Evolutionary conservation across 1,140 invertebrate species (phyloP).

Genomic region (Maconellicoccus hirsutus): DNA sequence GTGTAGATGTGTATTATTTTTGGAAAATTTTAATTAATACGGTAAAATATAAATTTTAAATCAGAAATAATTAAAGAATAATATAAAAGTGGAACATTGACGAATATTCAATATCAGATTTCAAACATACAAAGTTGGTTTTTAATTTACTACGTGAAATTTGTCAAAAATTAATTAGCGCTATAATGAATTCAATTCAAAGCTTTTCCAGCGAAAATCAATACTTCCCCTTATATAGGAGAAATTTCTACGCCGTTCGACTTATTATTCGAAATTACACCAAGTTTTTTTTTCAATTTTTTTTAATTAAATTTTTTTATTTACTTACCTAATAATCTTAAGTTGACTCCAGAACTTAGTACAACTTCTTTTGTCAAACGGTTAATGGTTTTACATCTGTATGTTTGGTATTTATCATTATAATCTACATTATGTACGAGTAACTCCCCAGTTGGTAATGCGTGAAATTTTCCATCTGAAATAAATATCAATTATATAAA

Average conservation of each 20-base stretch:
- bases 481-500: slow-evolving; percentile 27
- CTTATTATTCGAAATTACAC: background rate
- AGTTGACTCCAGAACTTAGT: slow-evolving; percentile 54
- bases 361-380: slow-evolving; percentile 60
- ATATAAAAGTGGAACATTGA: too few relatives aligned
- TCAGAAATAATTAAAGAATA: too few relatives aligned
- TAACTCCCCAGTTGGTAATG: slow-evolving; percentile 65
- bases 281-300: background rate
- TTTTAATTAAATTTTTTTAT: background rate
- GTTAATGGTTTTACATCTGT: slow-evolving; percentile 66
- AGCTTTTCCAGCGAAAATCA: too few relatives aligned
- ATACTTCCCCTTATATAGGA: too few relatives aligned
- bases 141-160: too few relatives aligned
- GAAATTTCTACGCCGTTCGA: background rate
- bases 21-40: too few relatives aligned
- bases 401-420: slow-evolving; percentile 59
- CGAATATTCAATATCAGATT: too few relatives aligned
- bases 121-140: too few relatives aligned
- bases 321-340: slow-evolving; percentile 55
- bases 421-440: slow-evolving; percentile 62
- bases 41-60: too few relatives aligned
- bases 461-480: slow-evolving; percentile 65
- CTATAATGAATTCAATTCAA: too few relatives aligned
- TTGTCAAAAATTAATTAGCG: too few relatives aligned
- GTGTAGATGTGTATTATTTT: too few relatives aligned